These are phyloP conservation scores for Nymphalis urticae DNA, from an alignment of 2,888 invertebrate species.

Conservation along the genomic window DNA sequence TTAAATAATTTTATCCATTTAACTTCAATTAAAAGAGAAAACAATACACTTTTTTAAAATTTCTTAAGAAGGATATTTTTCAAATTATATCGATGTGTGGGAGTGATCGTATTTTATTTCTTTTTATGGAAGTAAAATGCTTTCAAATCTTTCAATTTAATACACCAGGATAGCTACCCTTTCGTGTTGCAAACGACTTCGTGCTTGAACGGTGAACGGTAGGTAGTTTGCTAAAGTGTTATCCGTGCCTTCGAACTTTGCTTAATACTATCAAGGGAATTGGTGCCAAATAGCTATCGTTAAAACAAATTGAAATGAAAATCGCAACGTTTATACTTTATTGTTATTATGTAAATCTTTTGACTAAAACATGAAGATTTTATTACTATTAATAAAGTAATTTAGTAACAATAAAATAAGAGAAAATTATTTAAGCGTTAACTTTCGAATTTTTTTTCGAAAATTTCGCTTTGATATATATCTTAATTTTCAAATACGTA, in stretches of 20 bases:
- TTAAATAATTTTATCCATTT: too few species aligned
- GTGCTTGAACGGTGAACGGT: constrained; percentile 36
- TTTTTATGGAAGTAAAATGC: too few species aligned
- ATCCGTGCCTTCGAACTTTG: constrained; percentile 46
- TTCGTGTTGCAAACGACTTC: constrained; percentile 50
- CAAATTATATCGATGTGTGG: too few species aligned
- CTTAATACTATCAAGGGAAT: constrained; percentile 29
- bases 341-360: constrained; percentile 6
- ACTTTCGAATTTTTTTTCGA: too few species aligned
- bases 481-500: too few species aligned
- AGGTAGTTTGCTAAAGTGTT: constrained; percentile 48
- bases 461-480: too few species aligned
- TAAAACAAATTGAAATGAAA: constrained; percentile 23
- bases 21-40: too few species aligned
- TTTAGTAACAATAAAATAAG: neutral
- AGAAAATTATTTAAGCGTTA: neutral
- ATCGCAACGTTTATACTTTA: constrained; percentile 18
- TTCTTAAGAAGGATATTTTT: too few species aligned
- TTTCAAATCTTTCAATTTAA: neutral
- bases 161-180: constrained; percentile 43
- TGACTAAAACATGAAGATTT: neutral
- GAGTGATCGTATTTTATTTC: too few species aligned
- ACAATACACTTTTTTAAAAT: too few species aligned
- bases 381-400: neutral
- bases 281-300: constrained; percentile 29